Evolutionary conservation across 2,797 vertebrate genomes (phyloP).

Genomic region (Characodon lateralis): DNA sequence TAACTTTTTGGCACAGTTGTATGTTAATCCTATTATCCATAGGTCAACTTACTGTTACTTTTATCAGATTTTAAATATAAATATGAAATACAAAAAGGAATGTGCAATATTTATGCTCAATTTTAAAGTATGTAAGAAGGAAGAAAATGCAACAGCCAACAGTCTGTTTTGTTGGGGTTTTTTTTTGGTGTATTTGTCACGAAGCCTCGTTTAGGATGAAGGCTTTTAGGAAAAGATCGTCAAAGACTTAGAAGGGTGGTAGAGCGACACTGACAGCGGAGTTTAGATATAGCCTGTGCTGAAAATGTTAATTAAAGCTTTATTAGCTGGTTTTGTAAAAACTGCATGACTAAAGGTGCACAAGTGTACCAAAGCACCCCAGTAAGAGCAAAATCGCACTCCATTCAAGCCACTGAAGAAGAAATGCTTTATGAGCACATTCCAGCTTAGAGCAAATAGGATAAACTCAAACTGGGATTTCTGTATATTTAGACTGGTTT

Average conservation of each 20-base stretch:
- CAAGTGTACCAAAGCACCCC: slow-evolving; percentile 61
- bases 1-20: slow-evolving; percentile 41
- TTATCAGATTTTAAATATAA: slow-evolving; percentile 40
- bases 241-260: slow-evolving; percentile 31
- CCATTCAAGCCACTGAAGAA: slow-evolving; percentile 42
- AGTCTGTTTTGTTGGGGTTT: not conserved
- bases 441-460: slow-evolving; percentile 38
- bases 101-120: slow-evolving; percentile 74
- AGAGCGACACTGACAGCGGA: slow-evolving; percentile 61
- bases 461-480: slow-evolving; percentile 33
- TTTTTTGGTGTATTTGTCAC: slow-evolving; percentile 60
- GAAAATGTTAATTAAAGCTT: slow-evolving; percentile 34
- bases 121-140: slow-evolving; percentile 55
- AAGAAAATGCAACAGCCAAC: slow-evolving; percentile 23
- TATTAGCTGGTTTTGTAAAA: slow-evolving; percentile 48
- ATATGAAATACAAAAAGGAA: slow-evolving; percentile 71
- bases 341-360: slow-evolving; percentile 55
- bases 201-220: slow-evolving; percentile 29
- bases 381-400: slow-evolving; percentile 30
- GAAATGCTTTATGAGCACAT: slow-evolving; percentile 27
- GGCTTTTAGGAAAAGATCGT: slow-evolving; percentile 10
- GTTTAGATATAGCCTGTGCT: slow-evolving; percentile 52
- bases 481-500: slow-evolving; percentile 44
- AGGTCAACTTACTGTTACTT: slow-evolving; percentile 52
- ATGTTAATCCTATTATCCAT: slow-evolving; percentile 38